Percentiles rank a stretch among this genome's conserved stretches.
Conservation (phyloP, 92 coral and sea anemone genomes). For the Actinostola sp. region DNA sequence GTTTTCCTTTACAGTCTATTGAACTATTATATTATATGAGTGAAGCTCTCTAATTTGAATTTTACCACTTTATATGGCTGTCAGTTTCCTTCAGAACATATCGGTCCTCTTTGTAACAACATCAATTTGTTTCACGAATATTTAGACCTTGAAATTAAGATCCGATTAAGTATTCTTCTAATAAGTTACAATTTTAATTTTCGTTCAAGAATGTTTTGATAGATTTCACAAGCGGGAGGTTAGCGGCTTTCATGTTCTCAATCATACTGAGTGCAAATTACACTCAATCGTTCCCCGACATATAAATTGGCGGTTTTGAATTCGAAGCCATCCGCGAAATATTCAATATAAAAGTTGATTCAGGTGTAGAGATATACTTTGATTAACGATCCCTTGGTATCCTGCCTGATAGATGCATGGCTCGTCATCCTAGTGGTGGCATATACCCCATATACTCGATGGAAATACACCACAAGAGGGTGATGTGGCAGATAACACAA, state of each 20-base stretch:
- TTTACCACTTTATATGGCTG: background rate
- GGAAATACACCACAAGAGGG: slow-evolving; percentile 8
- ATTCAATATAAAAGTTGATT: slow-evolving; percentile 19
- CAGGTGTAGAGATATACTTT: background rate
- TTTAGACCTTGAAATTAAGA: background rate
- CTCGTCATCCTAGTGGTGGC: slow-evolving; percentile 5
- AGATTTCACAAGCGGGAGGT: slow-evolving; percentile 5
- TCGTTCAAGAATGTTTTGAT: slow-evolving; percentile 1
- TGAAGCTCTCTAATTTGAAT: slow-evolving; percentile 13
- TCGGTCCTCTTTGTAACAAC: background rate
- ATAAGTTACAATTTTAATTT: background rate
- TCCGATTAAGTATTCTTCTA: slow-evolving; percentile 11
- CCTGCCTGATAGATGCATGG: background rate
- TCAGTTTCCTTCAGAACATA: background rate
- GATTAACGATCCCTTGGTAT: background rate
- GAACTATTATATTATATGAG: slow-evolving; percentile 13
- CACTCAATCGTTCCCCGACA: slow-evolving; percentile 24
- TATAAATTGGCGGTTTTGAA: slow-evolving; percentile 16
- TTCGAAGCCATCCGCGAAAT: slow-evolving; percentile 14
- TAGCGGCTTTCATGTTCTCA: slow-evolving; percentile 20
- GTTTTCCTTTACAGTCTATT: slow-evolving; percentile 26
- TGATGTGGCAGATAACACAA: background rate
- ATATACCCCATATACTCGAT: background rate
- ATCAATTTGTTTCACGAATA: background rate
- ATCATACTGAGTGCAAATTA: slow-evolving; percentile 15